phyloP scores from a whole-genome alignment of 2,113 vertebrate genomes.

The Panthera leo region DNA sequence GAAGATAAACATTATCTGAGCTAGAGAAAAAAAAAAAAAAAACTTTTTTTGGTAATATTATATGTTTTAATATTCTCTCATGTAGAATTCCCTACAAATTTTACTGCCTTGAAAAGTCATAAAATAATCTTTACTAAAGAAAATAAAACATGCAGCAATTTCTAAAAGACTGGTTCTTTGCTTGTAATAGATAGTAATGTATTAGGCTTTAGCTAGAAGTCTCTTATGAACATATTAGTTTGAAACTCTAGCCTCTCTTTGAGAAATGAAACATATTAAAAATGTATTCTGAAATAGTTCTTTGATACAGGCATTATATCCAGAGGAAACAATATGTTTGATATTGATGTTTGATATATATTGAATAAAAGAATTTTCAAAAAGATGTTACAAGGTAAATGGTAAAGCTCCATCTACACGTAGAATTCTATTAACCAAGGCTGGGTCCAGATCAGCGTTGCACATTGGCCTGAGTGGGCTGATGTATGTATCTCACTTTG shows the following conservation, averaged over 20 bases:
- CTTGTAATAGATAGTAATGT: background rate
- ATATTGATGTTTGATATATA: background rate
- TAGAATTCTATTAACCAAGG: background rate
- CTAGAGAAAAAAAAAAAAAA: background rate
- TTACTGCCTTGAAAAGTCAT: constrained; percentile 1
- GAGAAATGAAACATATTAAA: constrained; percentile 54
- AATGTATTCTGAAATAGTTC: constrained; percentile 47
- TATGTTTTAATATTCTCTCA: background rate
- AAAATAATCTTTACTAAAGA: constrained; percentile 30
- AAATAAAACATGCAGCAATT: constrained; percentile 8
- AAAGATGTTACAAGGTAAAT: background rate
- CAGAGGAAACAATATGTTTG: constrained; percentile 35
- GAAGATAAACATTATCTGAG: constrained; percentile 8
- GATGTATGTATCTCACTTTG: background rate
- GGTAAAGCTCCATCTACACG: background rate
- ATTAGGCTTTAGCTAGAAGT: constrained; percentile 23
- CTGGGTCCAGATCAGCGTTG: background rate
- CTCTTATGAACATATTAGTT: constrained; percentile 19
- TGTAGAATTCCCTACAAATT: background rate
- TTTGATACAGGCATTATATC: constrained; percentile 35
- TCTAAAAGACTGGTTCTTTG: constrained; percentile 26
- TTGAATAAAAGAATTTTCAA: background rate
- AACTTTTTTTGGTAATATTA: background rate
- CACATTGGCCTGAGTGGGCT: rapidly evolving
- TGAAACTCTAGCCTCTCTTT: constrained; percentile 48